phyloP scores from a whole-genome alignment of 1,140 invertebrate species.

The Nylanderia fulva region DNA sequence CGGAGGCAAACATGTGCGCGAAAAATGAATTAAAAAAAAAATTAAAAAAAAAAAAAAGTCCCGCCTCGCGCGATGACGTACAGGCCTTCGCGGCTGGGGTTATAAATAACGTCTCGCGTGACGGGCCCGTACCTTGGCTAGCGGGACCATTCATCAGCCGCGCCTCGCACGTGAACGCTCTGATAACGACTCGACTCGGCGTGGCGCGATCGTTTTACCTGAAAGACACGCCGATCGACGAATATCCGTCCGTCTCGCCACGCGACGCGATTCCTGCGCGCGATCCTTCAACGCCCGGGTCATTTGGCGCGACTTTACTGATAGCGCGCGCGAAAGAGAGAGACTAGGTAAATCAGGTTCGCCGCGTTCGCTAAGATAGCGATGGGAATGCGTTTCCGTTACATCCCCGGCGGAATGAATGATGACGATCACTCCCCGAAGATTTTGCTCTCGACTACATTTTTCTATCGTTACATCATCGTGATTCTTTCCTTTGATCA shows the following conservation, averaged over 20 bases:
- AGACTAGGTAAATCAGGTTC: slow-evolving; percentile 39
- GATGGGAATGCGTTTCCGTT: slow-evolving; percentile 34
- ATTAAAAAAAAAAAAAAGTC: slow-evolving; percentile 39
- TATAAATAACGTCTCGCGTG: slow-evolving; percentile 79
- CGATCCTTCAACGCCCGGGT: slow-evolving; percentile 4
- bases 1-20: not conserved
- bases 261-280: slow-evolving; percentile 31
- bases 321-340: no score
- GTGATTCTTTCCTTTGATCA: slow-evolving; percentile 40
- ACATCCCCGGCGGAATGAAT: slow-evolving; percentile 41
- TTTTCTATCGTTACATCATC: not conserved
- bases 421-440: slow-evolving; percentile 38
- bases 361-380: slow-evolving; percentile 52
- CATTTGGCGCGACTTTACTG: not conserved
- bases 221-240: slow-evolving; percentile 66
- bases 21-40: slow-evolving; percentile 35
- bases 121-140: slow-evolving; percentile 73
- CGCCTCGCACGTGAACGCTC: slow-evolving; percentile 65
- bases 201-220: slow-evolving; percentile 58
- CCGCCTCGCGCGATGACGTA: slow-evolving; percentile 48
- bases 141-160: slow-evolving; percentile 76
- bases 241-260: slow-evolving; percentile 49
- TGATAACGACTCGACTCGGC: slow-evolving; percentile 73
- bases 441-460: slow-evolving; percentile 40
- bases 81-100: slow-evolving; percentile 55